phyloP scores from a whole-genome alignment of 92 coral and sea anemone genomes.

The Parazoanthus swiftii region DNA sequence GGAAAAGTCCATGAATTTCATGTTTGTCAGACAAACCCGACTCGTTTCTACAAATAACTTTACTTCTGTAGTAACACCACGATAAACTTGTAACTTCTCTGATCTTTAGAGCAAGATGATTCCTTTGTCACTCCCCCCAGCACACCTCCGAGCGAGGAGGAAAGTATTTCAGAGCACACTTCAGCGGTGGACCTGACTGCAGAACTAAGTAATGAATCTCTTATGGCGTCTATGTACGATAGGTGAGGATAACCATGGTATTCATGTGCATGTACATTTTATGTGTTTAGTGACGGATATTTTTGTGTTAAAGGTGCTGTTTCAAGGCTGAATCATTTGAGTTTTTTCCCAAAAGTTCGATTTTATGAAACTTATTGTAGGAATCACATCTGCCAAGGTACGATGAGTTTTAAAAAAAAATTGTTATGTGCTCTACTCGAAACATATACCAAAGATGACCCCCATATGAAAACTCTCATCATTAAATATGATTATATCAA shows the following conservation, averaged over 20 bases:
- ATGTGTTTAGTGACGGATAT: neutral
- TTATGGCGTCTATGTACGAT: conserved; percentile 71
- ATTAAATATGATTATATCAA: too few species aligned
- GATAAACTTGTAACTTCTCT: neutral
- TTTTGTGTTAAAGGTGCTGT: too few species aligned
- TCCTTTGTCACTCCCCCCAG: conserved; percentile 95
- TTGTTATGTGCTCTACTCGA: too few species aligned
- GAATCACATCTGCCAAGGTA: too few species aligned
- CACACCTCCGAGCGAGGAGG: conserved; percentile 89
- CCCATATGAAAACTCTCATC: too few species aligned
- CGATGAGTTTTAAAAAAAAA: too few species aligned
- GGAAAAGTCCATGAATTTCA: too few species aligned
- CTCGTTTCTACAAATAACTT: neutral
- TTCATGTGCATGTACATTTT: neutral
- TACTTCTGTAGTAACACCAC: neutral
- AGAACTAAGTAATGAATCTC: conserved; percentile 58
- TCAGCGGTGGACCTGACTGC: conserved; percentile 48
- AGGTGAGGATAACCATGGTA: conserved; percentile 47
- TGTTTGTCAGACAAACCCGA: neutral
- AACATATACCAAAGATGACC: too few species aligned
- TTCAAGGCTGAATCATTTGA: too few species aligned
- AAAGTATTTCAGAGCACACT: conserved; percentile 36
- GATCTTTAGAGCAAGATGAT: conserved; percentile 57
- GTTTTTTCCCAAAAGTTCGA: too few species aligned
- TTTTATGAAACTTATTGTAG: too few species aligned